Evolutionary conservation across 2,113 vertebrate genomes (phyloP).

Genomic region (Saccopteryx bilineata): DNA sequence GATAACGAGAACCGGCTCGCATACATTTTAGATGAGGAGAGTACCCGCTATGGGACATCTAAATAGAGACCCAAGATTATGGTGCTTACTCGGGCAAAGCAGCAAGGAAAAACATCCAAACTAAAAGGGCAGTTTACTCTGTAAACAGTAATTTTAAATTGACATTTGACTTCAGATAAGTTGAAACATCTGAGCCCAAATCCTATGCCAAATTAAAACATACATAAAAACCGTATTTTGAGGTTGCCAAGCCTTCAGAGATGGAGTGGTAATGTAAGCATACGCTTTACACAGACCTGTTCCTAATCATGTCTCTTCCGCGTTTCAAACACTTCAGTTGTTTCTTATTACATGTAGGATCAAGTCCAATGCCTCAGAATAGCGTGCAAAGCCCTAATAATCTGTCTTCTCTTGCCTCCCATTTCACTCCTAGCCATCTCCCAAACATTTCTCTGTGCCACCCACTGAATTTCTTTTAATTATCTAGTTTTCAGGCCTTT

Average conservation of each 20-base stretch:
- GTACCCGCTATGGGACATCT: constrained; percentile 34
- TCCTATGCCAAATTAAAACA: constrained; percentile 79
- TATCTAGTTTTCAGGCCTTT: background rate
- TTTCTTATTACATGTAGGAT: background rate
- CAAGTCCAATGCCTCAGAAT: background rate
- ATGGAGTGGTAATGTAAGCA: background rate
- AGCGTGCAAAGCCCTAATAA: background rate
- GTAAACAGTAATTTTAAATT: constrained; percentile 84
- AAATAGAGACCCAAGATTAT: constrained; percentile 82
- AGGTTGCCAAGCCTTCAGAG: constrained; percentile 47
- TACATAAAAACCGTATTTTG: constrained; percentile 74
- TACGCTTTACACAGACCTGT: constrained; percentile 6
- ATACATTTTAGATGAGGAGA: constrained; percentile 73
- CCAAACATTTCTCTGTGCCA: background rate
- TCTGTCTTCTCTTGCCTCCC: background rate
- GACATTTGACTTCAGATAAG: constrained; percentile 84
- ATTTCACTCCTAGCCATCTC: background rate
- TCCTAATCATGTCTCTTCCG: background rate
- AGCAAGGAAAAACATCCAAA: constrained; percentile 75
- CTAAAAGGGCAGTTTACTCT: constrained; percentile 72
- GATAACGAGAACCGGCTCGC: background rate
- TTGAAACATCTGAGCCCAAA: constrained; percentile 81
- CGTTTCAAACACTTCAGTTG: background rate
- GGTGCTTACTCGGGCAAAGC: constrained; percentile 71
- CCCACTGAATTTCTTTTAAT: background rate